These are phyloP conservation scores for Cyanoramphus novaezelandiae DNA, from an alignment of 2,113 vertebrate species.

Conservation along the genomic window DNA sequence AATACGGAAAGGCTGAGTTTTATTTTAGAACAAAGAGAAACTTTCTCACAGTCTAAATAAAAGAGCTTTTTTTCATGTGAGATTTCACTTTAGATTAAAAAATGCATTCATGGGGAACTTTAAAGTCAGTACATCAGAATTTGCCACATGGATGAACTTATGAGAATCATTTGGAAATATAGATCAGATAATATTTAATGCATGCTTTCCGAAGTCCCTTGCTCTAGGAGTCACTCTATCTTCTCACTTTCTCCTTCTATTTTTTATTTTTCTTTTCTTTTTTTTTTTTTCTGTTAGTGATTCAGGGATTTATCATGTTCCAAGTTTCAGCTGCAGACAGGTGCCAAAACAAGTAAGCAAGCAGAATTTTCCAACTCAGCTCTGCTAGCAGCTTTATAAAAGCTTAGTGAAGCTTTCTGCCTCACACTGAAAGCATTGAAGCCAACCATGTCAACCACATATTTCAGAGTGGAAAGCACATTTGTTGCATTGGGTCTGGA, in stretches of 20 bases:
- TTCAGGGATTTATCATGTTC: not conserved
- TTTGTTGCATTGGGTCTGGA: not conserved
- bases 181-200: constrained; percentile 12
- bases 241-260: not conserved
- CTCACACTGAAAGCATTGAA: not conserved
- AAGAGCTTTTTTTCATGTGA: not conserved
- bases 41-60: not conserved
- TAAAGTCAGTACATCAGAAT: constrained; percentile 12
- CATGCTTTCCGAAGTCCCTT: not conserved
- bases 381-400: constrained; percentile 1
- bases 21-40: constrained; percentile 10
- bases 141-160: constrained; percentile 2
- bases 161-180: constrained; percentile 27
- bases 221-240: not conserved
- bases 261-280: not conserved
- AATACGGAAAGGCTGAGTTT: not conserved
- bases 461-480: not conserved
- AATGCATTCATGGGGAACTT: constrained; percentile 17
- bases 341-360: not conserved
- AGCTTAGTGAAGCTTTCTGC: not conserved
- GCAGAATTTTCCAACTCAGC: not conserved
- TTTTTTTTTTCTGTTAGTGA: not conserved
- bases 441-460: not conserved
- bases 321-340: not conserved
- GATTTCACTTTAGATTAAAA: constrained; percentile 31